These are phyloP conservation scores for Silurus aristotelis DNA, from an alignment of 2,797 vertebrate genomes.

Conservation along the genomic window DNA sequence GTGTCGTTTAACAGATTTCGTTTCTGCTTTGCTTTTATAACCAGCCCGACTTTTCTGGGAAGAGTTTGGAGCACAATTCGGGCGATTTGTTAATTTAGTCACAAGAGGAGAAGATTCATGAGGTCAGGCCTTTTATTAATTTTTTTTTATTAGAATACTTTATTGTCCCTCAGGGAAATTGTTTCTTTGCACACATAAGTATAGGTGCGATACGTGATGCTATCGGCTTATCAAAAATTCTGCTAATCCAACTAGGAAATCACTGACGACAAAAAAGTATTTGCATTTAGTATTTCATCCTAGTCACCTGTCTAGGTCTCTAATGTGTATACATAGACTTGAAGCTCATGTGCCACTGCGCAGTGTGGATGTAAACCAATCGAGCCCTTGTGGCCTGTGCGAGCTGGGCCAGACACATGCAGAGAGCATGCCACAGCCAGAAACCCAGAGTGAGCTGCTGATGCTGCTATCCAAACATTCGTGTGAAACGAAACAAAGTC, in stretches of 20 bases:
- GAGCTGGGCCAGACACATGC: conserved; percentile 63
- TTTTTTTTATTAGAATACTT: too few species aligned
- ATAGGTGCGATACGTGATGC: not conserved
- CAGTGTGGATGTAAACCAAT: conserved; percentile 36
- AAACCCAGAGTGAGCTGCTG: conserved; percentile 68
- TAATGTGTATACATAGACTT: not conserved
- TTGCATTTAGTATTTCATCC: too few species aligned
- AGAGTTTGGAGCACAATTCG: not conserved
- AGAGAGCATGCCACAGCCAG: conserved; percentile 72
- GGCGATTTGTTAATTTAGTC: not conserved
- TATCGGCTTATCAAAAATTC: not conserved
- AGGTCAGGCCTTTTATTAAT: too few species aligned
- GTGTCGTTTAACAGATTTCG: not conserved
- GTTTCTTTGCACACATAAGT: too few species aligned
- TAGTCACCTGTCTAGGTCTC: not conserved
- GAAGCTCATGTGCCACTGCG: conserved; percentile 24
- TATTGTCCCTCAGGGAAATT: too few species aligned
- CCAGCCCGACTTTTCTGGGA: too few species aligned
- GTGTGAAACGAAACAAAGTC: conserved; percentile 59
- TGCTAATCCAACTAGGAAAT: too few species aligned
- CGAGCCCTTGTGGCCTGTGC: conserved; percentile 25
- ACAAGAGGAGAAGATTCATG: not conserved
- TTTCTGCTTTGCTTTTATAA: not conserved
- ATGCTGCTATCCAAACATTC: conserved; percentile 39
- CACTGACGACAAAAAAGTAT: too few species aligned